Base-by-base conservation (phyloP, 2,113 vertebrate species). In the Diglossa brunneiventris region DNA sequence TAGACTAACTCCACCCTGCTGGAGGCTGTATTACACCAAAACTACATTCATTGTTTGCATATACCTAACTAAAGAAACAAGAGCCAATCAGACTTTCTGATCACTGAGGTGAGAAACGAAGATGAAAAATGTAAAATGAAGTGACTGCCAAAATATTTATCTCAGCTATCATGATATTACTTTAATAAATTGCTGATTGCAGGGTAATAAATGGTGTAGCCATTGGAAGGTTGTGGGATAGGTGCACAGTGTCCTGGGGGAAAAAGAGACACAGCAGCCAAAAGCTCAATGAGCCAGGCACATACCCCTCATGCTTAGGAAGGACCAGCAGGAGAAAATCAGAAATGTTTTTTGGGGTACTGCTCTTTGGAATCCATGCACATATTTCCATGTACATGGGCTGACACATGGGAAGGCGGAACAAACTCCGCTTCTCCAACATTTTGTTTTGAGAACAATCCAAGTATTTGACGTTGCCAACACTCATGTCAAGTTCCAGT, bases 391-490 rank as follows among this genome's bases (percentile, higher is more conserved):
- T 3, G 6, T 16, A 18, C 30, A 19, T 9, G 26, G 17, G 13
- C 50, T 75, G 76, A 68, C 22, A 74, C 46, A 24, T 9, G 72
- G 18, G 59, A 83, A 69, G 4, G 24, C 2, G 0, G 61, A 68
- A 80, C 15, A 61, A 90, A 20, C 39, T 59, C 50, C 10, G 7
- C 8, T 86, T 50, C 46, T 85, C 47, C 17, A 31, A 46, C 17
- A 0, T 88, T 64, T 58, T 35, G 14, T 92, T 81, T 84, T 84
- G 64, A 63, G 68, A 77, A 67, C 30, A 68, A 75, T 75, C 66
- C 61, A 81, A 90, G 47, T 26, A 15, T 68, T 47, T 95, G 80
- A 75, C 44, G 30, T 13, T 75, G 77, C 83, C 77, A 94, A n/a
- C 16, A 3, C 21, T 70, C 20, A 1, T 13, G 28, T 89, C 75